Base-by-base conservation (phyloP, 2,888 invertebrate genomes). In the Hypena proboscidalis region DNA sequence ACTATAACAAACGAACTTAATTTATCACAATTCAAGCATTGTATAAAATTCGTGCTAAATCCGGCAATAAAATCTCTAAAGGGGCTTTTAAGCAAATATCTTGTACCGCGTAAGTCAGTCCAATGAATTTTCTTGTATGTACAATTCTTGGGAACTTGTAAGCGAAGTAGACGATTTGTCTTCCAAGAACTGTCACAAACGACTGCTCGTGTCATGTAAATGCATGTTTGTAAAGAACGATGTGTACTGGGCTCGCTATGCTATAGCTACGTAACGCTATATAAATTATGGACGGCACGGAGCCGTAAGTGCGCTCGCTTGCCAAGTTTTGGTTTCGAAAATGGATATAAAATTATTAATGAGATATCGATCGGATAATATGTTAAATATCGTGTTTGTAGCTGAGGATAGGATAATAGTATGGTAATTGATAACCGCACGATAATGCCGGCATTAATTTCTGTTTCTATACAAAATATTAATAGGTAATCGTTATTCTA, bases 81-180 rank as follows among this genome's bases (percentile, higher is more conserved):
- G 43, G 40, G 47, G 42, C 58, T 55, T 40, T 61, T 62, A 65
- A 56, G 58, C 51, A 43, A 46, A 65, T 43, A 35, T 43, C 43
- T 49, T 17, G 26, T 41, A 41, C 32, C 30, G 13, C 29, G 19
- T 50, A 61, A 61, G 65, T 60, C 61, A 48, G 31, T 53, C 45
- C 45, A 55, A 65, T 55, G 62, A 50, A 61, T 55, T 64, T 38
- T 23, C 49, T 43, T 39, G 31, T 25, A 41, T 21, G 58, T 48
- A 62, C 54, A 57, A 58, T 65, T 60, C 47, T 38, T 56, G 32
- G 50, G 48, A 74, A 71, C 60, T 70, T 65, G 60, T 63, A 56
- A 58, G 56, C 56, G 55, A 42, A 56, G 53, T 55, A 59, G 58
- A 67, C 74, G 66, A 80, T 77, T 78, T 77, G 73, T 80, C 77